Base-by-base conservation (phyloP, 2,888 invertebrate species). In the Crossocerus cetratus region DNA sequence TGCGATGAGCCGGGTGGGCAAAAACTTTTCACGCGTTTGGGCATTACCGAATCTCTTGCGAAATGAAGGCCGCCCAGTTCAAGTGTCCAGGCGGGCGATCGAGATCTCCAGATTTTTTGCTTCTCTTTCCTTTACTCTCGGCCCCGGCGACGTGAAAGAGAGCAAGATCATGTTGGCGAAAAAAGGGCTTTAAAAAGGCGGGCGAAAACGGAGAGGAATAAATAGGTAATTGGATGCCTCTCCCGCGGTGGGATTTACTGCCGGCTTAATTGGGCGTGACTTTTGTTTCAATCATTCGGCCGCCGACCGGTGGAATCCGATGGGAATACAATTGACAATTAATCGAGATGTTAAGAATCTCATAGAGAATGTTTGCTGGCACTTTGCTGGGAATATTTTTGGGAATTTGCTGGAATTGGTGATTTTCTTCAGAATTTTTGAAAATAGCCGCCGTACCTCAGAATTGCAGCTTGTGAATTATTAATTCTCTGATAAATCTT, bases 41-140 rank as follows among this genome's bases (percentile, higher is more conserved):
- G 8, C 49, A 62, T 56, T 45, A 57, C 44, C 56, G 16, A 22
- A 16, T 43, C 43, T n/a, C 20, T 77, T 71, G 22, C 71, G 69
- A 68, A 71, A 74, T 62, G 77, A 77, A 77, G 77, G 77, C 74
- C 77, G 59, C 66, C 77, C 74, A 71, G 77, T 77, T 77, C 65
- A 69, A 72, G 49, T 57, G 61, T 21, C 64, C 43, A 21, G 16
- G 45, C 20, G 49, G 22, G 32, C 18, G 55, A 49, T 65, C 23
- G 44, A 44, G 21, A 32, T 32, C 8, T 11, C 32, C 32, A 11
- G 11, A 8, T 32, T 32, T 23, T 32, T 32, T 32, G 32, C 32
- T 32, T 32, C 11, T 32, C 8, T 66, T 66, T 66, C 43, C 66
- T 76, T 67, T 62, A 76, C 77, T 74, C 76, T 77, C 77, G 42